Percentiles rank a stretch among this genome's conserved stretches.
phyloP scores from a whole-genome alignment of 1,140 invertebrate genomes.

The Pissodes strobi region DNA sequence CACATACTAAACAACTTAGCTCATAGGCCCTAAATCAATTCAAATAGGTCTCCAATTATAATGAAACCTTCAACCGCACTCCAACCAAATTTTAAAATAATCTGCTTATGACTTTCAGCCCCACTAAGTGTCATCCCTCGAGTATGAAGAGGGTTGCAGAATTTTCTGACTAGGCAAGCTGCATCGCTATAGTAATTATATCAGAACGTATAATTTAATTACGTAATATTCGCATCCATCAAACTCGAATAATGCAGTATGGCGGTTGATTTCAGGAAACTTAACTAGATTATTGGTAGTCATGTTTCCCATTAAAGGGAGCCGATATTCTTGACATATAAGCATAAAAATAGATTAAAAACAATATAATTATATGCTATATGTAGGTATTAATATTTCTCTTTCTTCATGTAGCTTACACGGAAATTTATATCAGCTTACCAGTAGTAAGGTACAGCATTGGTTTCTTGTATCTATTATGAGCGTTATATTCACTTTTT shows the following conservation, averaged over 20 bases:
- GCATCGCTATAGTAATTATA: conserved; percentile 19
- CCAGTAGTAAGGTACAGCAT: no score
- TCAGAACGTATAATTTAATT: conserved; percentile 19
- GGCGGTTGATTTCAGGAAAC: conserved; percentile 12
- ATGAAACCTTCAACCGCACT: background rate
- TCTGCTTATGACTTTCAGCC: background rate
- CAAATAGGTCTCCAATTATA: background rate
- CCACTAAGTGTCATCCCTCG: background rate
- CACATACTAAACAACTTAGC: no score
- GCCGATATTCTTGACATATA: background rate
- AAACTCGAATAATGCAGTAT: conserved; percentile 14
- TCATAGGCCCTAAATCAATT: no score
- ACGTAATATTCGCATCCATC: conserved; percentile 12
- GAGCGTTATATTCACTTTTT: no score
- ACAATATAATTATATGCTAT: no score
- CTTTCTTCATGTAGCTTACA: no score
- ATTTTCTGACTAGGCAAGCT: conserved; percentile 17
- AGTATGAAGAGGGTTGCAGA: conserved; percentile 2
- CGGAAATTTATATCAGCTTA: no score
- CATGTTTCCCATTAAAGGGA: background rate
- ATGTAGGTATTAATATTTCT: no score
- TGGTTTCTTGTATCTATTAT: no score
- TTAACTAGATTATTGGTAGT: conserved; percentile 14
- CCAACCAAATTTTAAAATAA: background rate
- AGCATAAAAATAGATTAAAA: no score